These are phyloP conservation scores for Sepiola atlantica DNA, from an alignment of 2,888 invertebrate genomes.

Conservation along the genomic window DNA sequence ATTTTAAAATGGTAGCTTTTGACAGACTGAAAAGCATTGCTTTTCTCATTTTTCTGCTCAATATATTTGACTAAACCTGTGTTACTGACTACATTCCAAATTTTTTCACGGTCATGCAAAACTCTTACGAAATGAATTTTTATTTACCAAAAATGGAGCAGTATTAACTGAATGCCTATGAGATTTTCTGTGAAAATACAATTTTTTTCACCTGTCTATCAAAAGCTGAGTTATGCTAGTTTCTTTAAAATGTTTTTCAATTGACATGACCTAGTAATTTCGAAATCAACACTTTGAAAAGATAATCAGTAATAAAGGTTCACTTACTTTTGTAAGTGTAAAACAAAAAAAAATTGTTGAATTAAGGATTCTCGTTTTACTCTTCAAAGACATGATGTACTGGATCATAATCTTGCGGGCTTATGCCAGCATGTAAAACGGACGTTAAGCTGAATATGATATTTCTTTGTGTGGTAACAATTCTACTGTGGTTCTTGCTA, in stretches of 20 bases:
- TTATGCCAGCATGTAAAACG: not conserved
- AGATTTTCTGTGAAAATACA: not conserved
- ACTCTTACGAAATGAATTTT: not conserved
- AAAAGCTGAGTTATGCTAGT: not conserved
- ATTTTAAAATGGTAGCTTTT: not conserved
- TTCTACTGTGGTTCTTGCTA: not conserved
- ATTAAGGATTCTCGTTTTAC: not conserved
- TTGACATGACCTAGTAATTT: not conserved
- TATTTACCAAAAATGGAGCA: not conserved
- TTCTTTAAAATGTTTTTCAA: not conserved
- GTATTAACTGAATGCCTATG: not conserved
- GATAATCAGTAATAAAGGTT: not conserved
- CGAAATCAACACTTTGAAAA: not conserved
- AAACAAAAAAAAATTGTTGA: not conserved
- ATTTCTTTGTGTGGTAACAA: not conserved
- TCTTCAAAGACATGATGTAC: not conserved
- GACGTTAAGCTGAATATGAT: too few relatives aligned
- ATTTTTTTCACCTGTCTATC: not conserved
- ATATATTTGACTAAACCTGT: not conserved
- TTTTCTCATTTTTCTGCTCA: not conserved
- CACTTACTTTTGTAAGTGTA: not conserved
- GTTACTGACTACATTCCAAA: not conserved
- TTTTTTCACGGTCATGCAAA: not conserved
- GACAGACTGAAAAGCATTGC: conserved; percentile 16
- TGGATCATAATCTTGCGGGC: not conserved